Evolutionary conservation across 1,140 invertebrate species (phyloP).

Genomic region (Listronotus oregonensis): DNA sequence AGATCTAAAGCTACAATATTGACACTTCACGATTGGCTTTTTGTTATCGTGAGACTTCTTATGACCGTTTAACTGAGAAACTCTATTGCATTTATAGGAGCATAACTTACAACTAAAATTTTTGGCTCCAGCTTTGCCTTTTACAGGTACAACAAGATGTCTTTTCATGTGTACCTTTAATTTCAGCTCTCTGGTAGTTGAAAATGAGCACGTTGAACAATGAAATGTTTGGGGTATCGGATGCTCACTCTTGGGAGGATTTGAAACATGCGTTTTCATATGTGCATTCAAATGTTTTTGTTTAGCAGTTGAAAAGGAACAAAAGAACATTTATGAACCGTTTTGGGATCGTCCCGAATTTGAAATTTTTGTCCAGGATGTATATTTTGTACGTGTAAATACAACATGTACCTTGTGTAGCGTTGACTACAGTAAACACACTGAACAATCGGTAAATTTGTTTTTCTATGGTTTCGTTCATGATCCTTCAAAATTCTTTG

Average conservation of each 20-base stretch:
- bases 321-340: constrained; percentile 3
- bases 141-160: too few relatives aligned
- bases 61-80: too few relatives aligned
- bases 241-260: neutral
- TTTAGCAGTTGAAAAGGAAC: neutral
- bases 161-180: constrained; percentile 1
- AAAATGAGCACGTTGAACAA: neutral
- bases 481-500: constrained; percentile 4
- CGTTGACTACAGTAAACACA: constrained; percentile 15
- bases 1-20: too few relatives aligned
- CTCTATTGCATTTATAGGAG: too few relatives aligned
- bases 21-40: too few relatives aligned
- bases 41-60: too few relatives aligned
- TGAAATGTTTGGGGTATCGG: neutral
- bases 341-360: neutral
- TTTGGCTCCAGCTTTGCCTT: too few relatives aligned
- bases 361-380: constrained; percentile 19
- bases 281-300: constrained; percentile 2
- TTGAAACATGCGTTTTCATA: neutral
- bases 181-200: neutral
- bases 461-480: constrained; percentile 9
- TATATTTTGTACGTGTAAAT: constrained; percentile 6
- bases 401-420: constrained; percentile 8
- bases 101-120: too few relatives aligned
- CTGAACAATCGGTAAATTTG: neutral